Conservation (phyloP, 2,888 invertebrate species). For the Microctonus brassicae region DNA sequence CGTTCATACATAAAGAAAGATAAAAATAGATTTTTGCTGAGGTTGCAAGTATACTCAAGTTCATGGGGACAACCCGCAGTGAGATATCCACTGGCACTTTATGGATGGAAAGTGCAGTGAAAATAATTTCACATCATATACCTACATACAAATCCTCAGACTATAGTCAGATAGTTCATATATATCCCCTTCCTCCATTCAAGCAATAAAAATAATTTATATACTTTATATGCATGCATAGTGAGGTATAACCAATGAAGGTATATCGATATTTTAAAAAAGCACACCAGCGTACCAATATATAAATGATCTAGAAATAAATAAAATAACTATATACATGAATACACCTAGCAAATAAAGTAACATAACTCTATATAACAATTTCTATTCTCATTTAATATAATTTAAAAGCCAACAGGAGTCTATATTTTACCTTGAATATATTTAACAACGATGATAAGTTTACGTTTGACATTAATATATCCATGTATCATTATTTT, state of each 20-base stretch:
- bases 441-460: neutral
- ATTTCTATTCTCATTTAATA: neutral
- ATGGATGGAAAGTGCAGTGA: conserved; percentile 17
- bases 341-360: conserved; percentile 6
- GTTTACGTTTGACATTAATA: neutral
- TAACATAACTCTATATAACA: neutral
- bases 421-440: neutral
- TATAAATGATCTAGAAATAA: neutral
- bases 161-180: too few relatives aligned
- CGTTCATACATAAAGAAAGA: neutral
- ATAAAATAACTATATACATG: too few relatives aligned
- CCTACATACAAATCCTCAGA: neutral
- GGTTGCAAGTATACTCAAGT: conserved; percentile 18
- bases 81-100: conserved; percentile 4
- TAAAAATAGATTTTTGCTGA: conserved; percentile 17
- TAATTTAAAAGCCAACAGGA: neutral
- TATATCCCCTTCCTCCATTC: too few relatives aligned
- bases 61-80: conserved; percentile 22
- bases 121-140: conserved; percentile 11
- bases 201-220: too few relatives aligned
- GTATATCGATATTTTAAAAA: too few relatives aligned
- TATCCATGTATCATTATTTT: too few relatives aligned
- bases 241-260: too few relatives aligned
- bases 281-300: too few relatives aligned
- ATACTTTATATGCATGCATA: neutral